Evolutionary conservation across 2,113 vertebrate genomes (phyloP).

Genomic region (Pica pica): DNA sequence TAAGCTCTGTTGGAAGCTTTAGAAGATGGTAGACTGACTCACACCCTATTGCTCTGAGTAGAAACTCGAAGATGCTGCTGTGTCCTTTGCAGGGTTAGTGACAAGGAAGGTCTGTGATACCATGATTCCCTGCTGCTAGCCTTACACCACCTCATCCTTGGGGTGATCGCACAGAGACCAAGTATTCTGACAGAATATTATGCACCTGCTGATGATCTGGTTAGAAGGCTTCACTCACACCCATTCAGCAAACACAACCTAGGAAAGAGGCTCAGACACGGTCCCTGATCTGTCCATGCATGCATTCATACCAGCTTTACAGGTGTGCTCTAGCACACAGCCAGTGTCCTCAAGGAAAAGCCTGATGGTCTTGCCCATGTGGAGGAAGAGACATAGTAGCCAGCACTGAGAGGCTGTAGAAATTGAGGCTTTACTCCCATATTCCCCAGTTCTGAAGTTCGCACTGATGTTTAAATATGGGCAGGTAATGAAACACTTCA

Average conservation of each 20-base stretch:
- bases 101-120: not conserved
- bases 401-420: not conserved
- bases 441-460: not conserved
- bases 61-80: not conserved
- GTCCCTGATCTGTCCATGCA: not conserved
- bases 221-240: not conserved
- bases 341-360: not conserved
- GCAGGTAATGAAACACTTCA: not conserved
- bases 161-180: not conserved
- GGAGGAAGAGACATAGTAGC: fast-evolving
- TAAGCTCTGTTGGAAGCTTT: not conserved
- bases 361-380: not conserved
- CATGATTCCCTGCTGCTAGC: fast-evolving
- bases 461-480: not conserved
- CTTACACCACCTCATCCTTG: not conserved
- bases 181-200: not conserved
- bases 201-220: not conserved
- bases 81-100: not conserved
- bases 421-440: not conserved
- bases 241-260: not conserved
- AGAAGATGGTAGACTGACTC: not conserved
- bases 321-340: not conserved
- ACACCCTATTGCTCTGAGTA: not conserved
- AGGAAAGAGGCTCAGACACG: not conserved
- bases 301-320: not conserved